These are phyloP conservation scores for Pyxicephalus adspersus DNA, from an alignment of 2,113 vertebrate species.

Conservation along the genomic window DNA sequence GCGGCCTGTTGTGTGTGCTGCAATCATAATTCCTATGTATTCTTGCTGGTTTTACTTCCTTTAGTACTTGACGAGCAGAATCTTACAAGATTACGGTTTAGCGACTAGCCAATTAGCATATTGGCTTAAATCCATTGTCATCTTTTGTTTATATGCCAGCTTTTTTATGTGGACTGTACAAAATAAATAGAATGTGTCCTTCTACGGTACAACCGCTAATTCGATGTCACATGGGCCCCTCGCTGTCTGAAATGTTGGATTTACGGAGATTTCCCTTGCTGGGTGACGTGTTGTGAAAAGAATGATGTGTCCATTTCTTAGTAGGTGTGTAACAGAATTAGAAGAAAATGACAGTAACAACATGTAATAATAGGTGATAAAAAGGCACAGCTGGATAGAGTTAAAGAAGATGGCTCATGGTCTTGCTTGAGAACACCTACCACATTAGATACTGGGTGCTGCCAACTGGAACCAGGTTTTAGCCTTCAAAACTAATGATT, in stretches of 20 bases:
- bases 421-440: no score
- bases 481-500: no score
- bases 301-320: not conserved
- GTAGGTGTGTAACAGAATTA: not conserved
- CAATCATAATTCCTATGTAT: conserved; percentile 81
- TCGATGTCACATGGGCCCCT: not conserved
- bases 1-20: conserved; percentile 77
- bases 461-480: no score
- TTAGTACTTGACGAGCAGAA: conserved; percentile 74
- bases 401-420: not conserved
- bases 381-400: not conserved
- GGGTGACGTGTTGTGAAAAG: not conserved
- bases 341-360: no score
- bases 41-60: conserved; percentile 72
- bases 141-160: conserved; percentile 71
- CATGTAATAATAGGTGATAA: no score
- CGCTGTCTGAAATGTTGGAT: not conserved
- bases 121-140: conserved; percentile 66
- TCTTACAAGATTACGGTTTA: conserved; percentile 60
- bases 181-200: conserved; percentile 53
- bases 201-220: not conserved
- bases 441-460: no score
- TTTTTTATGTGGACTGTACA: conserved; percentile 67
- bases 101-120: conserved; percentile 67
- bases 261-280: not conserved